Conservation (phyloP, 1,140 invertebrate genomes). For the Physella acuta region DNA sequence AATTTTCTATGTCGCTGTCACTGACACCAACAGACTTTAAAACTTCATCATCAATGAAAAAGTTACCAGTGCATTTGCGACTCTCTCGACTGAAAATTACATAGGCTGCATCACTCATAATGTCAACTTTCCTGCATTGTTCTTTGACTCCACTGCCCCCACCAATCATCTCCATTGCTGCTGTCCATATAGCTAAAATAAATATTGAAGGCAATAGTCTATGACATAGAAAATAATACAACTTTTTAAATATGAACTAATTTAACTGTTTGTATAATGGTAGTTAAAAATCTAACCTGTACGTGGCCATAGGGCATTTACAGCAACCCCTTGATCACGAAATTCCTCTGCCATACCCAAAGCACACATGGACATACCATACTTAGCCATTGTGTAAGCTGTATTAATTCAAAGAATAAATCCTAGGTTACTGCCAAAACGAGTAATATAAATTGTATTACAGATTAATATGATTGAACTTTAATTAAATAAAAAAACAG, state of each 20-base stretch:
- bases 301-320: conserved; percentile 96
- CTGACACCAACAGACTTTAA: conserved; percentile 76
- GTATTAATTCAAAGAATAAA: neutral
- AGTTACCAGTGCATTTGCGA: conserved; percentile 81
- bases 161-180: conserved; percentile 93
- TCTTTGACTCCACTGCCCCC: conserved; percentile 68
- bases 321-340: conserved; percentile 78
- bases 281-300: conserved; percentile 68
- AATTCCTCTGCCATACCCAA: conserved; percentile 95
- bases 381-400: conserved; percentile 98
- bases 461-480: neutral
- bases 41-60: conserved; percentile 91
- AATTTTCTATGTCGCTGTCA: conserved; percentile 73
- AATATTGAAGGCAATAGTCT: conserved; percentile 15
- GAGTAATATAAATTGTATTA: neutral
- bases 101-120: conserved; percentile 93
- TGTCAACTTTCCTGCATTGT: conserved; percentile 80
- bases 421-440: neutral
- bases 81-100: conserved; percentile 80
- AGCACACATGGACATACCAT: conserved; percentile 98
- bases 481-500: neutral
- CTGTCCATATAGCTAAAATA: conserved; percentile 83
- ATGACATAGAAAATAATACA: no score
- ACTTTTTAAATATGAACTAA: no score
- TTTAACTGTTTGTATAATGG: no score